Base-by-base conservation (phyloP, 2,888 invertebrate genomes). In the Mythimna impura region DNA sequence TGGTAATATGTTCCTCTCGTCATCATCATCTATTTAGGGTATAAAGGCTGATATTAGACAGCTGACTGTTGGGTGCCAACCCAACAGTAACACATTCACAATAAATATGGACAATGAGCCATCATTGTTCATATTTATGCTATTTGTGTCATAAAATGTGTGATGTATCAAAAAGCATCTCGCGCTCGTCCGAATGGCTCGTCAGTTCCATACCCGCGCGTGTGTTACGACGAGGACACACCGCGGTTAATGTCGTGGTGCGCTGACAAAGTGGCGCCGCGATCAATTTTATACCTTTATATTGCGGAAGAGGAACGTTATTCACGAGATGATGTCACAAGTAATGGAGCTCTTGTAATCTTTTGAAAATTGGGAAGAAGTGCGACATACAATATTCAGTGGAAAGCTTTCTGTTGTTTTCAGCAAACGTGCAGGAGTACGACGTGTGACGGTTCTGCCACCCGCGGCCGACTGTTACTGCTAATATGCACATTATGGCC, bases 221-320 rank as follows among this genome's bases (percentile, higher is more conserved):
- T 2, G 67, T 54, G 14, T 20, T 3, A 54, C 30, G 63, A 5
- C 20, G 58, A 7, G 5, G 14, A n/a, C 17, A 30, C 22, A 7
- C 50, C 47, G 30, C 55, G 20, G 34, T 55, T 36, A 69, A 22
- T 14, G 55, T n/a, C 65, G 55, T 54, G 55, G 34, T 50, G 3
- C 43, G 20, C 52, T 67, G 64, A 73, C 77, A 22, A 63, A 47
- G 58, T 63, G 57, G 20, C n/a, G n/a, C 52, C 2, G 55, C 55
- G 34, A 73, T n/a, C 67, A 68, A 25, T 40, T 64, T 30, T 14
- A 47, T 61, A 43, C 17, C 22, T 66, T 58, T 22, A 54, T 68
- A n/a, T 40, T 66, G n/a, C 34, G 40, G 58, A 55, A 60, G 34
- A 52, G 3, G 25, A 20, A 9, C n/a, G 47, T 30, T 34, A 36